A percentile compares a stretch with the other conserved stretches of the same genome.
Evolutionary conservation across 1,140 invertebrate species (phyloP).

Genomic region (Neuroterus valhalla): DNA sequence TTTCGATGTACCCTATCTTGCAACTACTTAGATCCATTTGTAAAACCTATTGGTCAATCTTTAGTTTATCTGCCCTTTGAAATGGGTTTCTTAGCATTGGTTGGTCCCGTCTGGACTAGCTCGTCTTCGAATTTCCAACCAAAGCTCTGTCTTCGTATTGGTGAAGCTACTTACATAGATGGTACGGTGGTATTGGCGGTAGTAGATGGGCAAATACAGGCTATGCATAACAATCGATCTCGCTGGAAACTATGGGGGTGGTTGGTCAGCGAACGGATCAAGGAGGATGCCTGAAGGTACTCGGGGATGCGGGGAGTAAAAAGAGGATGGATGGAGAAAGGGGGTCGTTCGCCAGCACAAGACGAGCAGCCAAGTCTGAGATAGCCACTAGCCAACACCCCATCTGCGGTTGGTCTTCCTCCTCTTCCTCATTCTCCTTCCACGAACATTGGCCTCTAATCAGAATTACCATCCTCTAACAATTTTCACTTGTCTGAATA

Average conservation of each 20-base stretch:
- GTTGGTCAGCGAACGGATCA: conserved; percentile 67
- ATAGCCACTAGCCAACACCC: conserved; percentile 69
- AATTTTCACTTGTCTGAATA: not conserved
- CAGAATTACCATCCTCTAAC: not conserved
- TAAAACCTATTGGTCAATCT: not conserved
- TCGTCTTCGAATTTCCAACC: conserved; percentile 55
- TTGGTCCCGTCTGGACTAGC: conserved; percentile 26
- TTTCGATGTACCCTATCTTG: too few species aligned
- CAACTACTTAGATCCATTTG: too few species aligned
- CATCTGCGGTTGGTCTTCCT: conserved; percentile 58
- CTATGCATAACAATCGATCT: conserved; percentile 77
- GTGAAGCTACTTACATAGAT: conserved; percentile 40
- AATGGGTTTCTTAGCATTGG: conserved; percentile 8
- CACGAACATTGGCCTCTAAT: not conserved
- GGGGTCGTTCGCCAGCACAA: conserved; percentile 42
- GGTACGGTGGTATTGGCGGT: conserved; percentile 53
- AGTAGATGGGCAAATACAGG: conserved; percentile 73
- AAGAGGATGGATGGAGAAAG: conserved; percentile 48
- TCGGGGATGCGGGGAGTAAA: conserved; percentile 41
- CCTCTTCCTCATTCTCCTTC: conserved; percentile 45
- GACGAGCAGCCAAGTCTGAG: conserved; percentile 61
- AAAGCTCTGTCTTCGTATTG: conserved; percentile 35
- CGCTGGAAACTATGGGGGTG: conserved; percentile 71
- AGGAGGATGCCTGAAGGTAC: conserved; percentile 55
- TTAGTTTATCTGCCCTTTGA: conserved; percentile 1